A percentile compares a stretch with the other conserved stretches of the same genome.
These are phyloP conservation scores for Pantherophis guttatus DNA, from an alignment of 2,113 vertebrate species.

Conservation along the genomic window DNA sequence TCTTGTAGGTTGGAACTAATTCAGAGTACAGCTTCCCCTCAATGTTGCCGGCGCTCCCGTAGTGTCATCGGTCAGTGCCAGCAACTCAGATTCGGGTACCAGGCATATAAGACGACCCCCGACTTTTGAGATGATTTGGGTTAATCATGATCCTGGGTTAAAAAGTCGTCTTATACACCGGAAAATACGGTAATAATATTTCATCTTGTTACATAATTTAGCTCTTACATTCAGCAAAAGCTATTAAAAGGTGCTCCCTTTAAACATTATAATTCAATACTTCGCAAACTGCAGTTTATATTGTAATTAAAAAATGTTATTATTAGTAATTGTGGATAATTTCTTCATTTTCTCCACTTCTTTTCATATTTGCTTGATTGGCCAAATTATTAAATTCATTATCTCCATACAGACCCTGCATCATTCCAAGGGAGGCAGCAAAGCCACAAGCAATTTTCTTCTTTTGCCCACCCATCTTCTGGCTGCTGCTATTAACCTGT, in stretches of 20 bases:
- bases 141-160: too few species aligned
- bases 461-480: conserved; percentile 45
- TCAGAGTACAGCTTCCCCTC: too few species aligned
- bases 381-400: background rate
- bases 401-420: background rate
- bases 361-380: background rate
- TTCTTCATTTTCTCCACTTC: background rate
- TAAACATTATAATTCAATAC: background rate
- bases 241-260: background rate
- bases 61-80: too few species aligned
- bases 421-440: conserved; percentile 31
- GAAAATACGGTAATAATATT: too few species aligned
- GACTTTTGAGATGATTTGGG: too few species aligned
- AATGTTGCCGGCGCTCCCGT: too few species aligned
- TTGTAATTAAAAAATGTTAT: background rate
- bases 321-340: background rate
- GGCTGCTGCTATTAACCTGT: conserved; percentile 39
- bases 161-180: too few species aligned
- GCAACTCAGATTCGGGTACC: too few species aligned
- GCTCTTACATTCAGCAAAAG: background rate
- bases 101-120: too few species aligned
- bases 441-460: conserved; percentile 27
- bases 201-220: background rate
- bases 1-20: too few species aligned
- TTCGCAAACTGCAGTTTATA: background rate